A percentile compares a stretch with the other conserved stretches of the same genome.
Conservation (phyloP, 2,797 vertebrate species). For the Simalia tracyae region DNA sequence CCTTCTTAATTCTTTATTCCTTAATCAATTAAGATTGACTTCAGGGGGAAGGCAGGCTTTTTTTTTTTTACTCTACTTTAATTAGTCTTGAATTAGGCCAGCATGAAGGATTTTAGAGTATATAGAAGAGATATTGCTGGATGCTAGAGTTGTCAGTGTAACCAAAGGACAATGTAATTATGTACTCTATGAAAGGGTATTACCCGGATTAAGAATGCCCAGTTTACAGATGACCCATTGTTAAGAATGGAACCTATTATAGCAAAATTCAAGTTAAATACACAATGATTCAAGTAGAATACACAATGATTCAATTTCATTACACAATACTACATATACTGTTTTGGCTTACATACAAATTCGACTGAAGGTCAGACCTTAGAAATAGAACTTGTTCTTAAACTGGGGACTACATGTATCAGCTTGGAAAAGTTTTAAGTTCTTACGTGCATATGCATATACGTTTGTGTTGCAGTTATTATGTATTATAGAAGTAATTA, state of each 20-base stretch:
- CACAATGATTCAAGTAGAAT: no score
- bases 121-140: constrained; percentile 27
- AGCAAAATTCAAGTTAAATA: no score
- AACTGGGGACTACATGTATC: neutral
- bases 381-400: no score
- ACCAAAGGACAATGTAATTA: neutral
- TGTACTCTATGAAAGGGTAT: neutral
- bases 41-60: constrained; percentile 18
- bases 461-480: neutral
- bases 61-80: neutral
- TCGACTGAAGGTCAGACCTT: no score
- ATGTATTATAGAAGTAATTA: neutral
- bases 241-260: no score
- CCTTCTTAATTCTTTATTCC: constrained; percentile 1
- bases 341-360: no score
- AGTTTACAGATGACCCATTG: no score
- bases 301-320: no score
- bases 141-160: neutral
- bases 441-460: neutral
- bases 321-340: no score
- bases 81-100: constrained; percentile 7
- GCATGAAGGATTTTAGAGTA: constrained; percentile 30
- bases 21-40: neutral
- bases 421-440: neutral
- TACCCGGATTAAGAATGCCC: neutral